phyloP scores from a whole-genome alignment of 2,888 invertebrate genomes.

The Clitarchus hookeri region DNA sequence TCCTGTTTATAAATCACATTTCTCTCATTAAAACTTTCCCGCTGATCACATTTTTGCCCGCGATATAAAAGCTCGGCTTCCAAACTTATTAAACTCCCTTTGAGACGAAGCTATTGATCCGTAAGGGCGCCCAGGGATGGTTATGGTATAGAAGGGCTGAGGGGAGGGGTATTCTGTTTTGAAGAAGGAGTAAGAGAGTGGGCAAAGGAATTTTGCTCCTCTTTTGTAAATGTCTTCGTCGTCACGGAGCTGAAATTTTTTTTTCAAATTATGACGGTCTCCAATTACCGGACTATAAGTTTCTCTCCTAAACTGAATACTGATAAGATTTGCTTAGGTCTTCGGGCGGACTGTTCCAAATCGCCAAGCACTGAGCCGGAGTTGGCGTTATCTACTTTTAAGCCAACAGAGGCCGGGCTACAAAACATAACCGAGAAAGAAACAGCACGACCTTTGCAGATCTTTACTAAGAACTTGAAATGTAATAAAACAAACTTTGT shows the following conservation, averaged over 20 bases:
- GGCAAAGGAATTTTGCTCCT: neutral
- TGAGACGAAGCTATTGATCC: neutral
- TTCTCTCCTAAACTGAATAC: neutral
- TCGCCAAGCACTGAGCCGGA: neutral
- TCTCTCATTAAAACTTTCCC: conserved; percentile 9
- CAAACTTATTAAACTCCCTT: conserved; percentile 8
- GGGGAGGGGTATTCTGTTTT: neutral
- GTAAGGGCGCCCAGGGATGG: neutral
- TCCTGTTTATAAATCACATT: conserved; percentile 14
- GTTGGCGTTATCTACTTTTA: neutral
- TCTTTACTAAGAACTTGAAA: neutral
- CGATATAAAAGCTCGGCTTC: neutral
- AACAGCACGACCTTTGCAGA: neutral
- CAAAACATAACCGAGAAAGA: neutral
- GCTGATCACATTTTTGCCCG: neutral
- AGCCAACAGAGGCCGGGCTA: neutral
- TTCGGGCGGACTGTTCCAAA: neutral
- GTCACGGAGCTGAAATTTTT: neutral
- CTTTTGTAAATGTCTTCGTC: conserved; percentile 7
- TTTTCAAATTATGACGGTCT: neutral
- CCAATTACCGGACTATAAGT: neutral
- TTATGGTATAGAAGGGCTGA: neutral
- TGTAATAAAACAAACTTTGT: neutral
- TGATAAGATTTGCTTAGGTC: neutral
- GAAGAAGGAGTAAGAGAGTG: neutral